Evolutionary conservation across 2,888 invertebrate species (phyloP).

Genomic region (Miltochrista miniata): DNA sequence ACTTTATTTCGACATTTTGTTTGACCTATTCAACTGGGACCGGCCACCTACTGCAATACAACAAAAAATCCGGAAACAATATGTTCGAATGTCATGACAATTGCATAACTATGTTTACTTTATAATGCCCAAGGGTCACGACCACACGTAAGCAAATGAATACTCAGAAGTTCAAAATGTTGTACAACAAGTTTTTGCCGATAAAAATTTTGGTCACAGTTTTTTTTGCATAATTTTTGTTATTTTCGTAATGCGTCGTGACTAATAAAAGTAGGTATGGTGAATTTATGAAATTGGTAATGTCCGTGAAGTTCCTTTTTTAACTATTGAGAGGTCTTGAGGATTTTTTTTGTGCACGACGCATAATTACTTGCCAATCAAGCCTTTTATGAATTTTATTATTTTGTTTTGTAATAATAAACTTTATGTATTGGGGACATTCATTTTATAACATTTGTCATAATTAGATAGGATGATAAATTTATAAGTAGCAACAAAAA

Average conservation of each 20-base stretch:
- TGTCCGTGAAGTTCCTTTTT: constrained; percentile 5
- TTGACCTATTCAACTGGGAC: constrained; percentile 13
- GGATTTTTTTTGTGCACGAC: neutral
- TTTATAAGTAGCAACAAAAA: no score
- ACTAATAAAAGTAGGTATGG: constrained; percentile 12
- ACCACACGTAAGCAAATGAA: constrained; percentile 59
- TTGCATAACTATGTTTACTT: constrained; percentile 59
- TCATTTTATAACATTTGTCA: no score
- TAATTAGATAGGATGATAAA: no score
- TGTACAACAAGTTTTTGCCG: constrained; percentile 28
- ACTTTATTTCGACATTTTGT: constrained; percentile 12
- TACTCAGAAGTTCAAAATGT: constrained; percentile 23
- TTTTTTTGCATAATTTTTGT: constrained; percentile 13
- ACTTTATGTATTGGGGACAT: neutral
- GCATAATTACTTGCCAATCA: no score
- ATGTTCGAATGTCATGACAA: constrained; percentile 46
- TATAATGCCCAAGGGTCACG: constrained; percentile 46
- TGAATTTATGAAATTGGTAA: constrained; percentile 6
- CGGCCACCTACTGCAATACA: constrained; percentile 27
- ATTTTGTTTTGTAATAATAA: neutral
- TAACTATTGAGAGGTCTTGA: constrained; percentile 2
- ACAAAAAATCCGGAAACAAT: constrained; percentile 38
- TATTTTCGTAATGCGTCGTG: constrained; percentile 8
- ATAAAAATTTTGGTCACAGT: constrained; percentile 10
- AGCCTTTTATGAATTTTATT: neutral